These are phyloP conservation scores for Myotis davidii DNA, from an alignment of 2,113 vertebrate genomes.

Conservation along the genomic window DNA sequence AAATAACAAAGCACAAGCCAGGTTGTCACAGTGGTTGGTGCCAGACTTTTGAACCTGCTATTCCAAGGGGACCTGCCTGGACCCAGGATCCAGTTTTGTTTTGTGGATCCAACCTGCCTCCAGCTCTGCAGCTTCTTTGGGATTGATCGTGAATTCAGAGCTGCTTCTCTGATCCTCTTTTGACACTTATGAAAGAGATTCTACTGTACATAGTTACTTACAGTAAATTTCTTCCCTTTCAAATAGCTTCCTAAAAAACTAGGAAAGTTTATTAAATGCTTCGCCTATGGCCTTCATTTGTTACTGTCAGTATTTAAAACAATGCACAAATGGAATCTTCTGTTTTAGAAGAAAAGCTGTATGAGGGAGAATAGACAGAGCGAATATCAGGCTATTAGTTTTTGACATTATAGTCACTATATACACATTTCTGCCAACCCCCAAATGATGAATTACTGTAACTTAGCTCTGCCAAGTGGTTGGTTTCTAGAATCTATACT, in stretches of 20 bases:
- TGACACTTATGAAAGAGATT: slow-evolving; percentile 35
- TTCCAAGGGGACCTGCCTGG: not conserved
- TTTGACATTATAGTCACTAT: not conserved
- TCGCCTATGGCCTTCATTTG: not conserved
- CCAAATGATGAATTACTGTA: slow-evolving; percentile 45
- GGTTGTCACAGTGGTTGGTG: not conserved
- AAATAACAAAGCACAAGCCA: slow-evolving; percentile 12
- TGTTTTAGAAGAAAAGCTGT: slow-evolving; percentile 6
- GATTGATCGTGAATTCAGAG: not conserved
- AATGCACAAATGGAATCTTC: not conserved
- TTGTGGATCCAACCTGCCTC: not conserved
- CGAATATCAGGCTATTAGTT: not conserved
- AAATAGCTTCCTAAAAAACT: slow-evolving; percentile 35
- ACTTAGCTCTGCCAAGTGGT: not conserved
- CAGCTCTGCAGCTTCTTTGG: not conserved
- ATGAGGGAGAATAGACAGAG: not conserved
- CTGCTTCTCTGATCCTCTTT: slow-evolving; percentile 1
- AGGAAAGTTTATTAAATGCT: slow-evolving; percentile 15
- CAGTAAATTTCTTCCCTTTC: slow-evolving; percentile 12
- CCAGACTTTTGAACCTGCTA: not conserved
- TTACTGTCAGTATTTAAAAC: slow-evolving; percentile 14
- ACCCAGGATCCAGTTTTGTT: not conserved
- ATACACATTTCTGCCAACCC: not conserved
- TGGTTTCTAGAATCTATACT: slow-evolving; percentile 32
- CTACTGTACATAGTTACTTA: not conserved